Percentiles rank a stretch among this genome's conserved stretches.
phyloP scores from a whole-genome alignment of 2,888 invertebrate species.

The Agrochola lota region DNA sequence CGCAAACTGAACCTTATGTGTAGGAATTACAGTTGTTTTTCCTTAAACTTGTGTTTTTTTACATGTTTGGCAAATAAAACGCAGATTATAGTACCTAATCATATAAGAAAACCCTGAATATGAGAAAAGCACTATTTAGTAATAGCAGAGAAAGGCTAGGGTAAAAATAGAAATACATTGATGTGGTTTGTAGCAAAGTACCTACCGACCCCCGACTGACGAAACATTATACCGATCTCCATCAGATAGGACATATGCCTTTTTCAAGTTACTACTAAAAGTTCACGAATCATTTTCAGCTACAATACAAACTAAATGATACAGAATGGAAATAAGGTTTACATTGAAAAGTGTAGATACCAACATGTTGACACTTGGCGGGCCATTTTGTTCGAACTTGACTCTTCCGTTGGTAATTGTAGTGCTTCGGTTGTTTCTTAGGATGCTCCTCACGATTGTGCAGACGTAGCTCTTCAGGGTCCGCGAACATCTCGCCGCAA shows the following conservation, averaged over 20 bases:
- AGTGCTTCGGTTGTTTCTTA: conserved; percentile 80
- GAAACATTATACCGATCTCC: not conserved
- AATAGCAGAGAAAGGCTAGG: not conserved
- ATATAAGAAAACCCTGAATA: too few relatives aligned
- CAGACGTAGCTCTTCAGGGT: conserved; percentile 78
- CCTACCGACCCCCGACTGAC: too few relatives aligned
- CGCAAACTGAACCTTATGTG: too few relatives aligned
- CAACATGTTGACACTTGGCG: conserved; percentile 80
- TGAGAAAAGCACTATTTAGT: too few relatives aligned
- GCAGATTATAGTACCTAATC: too few relatives aligned
- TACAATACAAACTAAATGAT: not conserved
- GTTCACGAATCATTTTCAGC: not conserved
- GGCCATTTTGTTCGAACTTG: conserved; percentile 75
- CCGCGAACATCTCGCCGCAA: conserved; percentile 81
- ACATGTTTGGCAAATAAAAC: too few relatives aligned
- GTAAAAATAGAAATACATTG: not conserved
- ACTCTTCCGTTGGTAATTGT: conserved; percentile 77
- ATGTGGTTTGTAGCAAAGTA: not conserved
- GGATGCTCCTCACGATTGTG: conserved; percentile 83
- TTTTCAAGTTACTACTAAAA: not conserved
- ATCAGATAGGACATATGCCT: not conserved
- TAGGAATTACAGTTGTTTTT: too few relatives aligned
- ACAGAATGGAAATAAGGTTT: conserved; percentile 5
- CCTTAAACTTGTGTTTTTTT: too few relatives aligned
- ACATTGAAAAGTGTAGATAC: conserved; percentile 55